Base-by-base conservation (phyloP, 2,888 invertebrate species). In the Zygothrica quintamaculata region DNA sequence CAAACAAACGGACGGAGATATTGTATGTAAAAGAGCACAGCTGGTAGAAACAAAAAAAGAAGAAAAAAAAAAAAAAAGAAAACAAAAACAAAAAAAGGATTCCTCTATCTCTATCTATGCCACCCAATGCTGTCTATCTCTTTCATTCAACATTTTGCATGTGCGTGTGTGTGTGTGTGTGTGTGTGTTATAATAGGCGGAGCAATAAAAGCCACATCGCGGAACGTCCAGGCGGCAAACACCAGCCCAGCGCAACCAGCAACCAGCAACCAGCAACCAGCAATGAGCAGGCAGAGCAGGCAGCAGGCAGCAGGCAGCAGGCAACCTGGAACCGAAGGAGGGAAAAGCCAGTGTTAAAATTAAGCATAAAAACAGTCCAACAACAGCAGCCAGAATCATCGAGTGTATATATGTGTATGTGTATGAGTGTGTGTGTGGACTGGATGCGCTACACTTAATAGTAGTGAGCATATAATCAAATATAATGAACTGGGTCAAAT, bases 161-260 rank as follows among this genome's bases (percentile, higher is more conserved):
- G n/a, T n/a, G n/a, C n/a, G n/a, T n/a, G n/a, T n/a, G n/a, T n/a
- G n/a, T 43, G 36, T 40, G 43, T 46, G 42, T 18, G 39, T 64
- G 56, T 72, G 64, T 59, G 86, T 79, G 79, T 67, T 84, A 22
- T 22, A 81, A 81, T 81, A 81, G 80, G 80, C 80, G 80, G 80
- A 86, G 80, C 87, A 84, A 81, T 74, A 80, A 81, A 86, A 62
- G 66, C 77, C 73, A 50, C 69, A 75, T 40, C 51, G 43, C 43
- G 43, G 31, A 60, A 44, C 36, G 34, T 37, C 9, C 43, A 33
- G 26, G 31, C 31, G 6, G 9, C 22, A 18, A 37, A 4, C 25
- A 3, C 7, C 7, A n/a, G n/a, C n/a, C n/a, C n/a, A n/a, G n/a
- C n/a, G n/a, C n/a, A n/a, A n/a, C n/a, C n/a, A n/a, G n/a, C n/a